These are phyloP conservation scores for Micropterix aruncella DNA, from an alignment of 2,888 invertebrate genomes.

Conservation along the genomic window DNA sequence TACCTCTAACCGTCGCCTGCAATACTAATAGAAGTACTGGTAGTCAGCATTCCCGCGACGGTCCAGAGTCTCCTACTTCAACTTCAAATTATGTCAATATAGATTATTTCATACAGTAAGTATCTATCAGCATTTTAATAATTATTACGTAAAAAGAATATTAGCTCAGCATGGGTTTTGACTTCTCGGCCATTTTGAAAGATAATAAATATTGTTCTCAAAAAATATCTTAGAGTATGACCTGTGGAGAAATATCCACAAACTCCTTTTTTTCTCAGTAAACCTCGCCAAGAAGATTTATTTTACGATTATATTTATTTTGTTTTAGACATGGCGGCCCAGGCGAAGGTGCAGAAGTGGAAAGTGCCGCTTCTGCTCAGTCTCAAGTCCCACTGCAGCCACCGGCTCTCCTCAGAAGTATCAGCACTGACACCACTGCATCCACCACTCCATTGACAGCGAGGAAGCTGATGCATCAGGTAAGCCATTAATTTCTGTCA, in stretches of 20 bases:
- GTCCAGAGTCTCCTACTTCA: constrained; percentile 65
- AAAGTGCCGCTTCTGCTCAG: constrained; percentile 37
- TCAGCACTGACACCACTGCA: constrained; percentile 45
- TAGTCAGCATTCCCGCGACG: constrained; percentile 23
- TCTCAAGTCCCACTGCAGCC: constrained; percentile 26
- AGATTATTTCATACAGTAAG: constrained; percentile 79
- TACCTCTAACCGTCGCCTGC: constrained; percentile 28
- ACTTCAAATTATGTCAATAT: constrained; percentile 86
- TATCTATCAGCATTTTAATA: constrained; percentile 14
- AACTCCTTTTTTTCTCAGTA: too few relatives aligned
- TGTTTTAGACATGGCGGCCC: constrained; percentile 9
- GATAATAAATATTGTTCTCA: neutral
- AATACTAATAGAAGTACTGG: constrained; percentile 16
- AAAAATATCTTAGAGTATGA: neutral
- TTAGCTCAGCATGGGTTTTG: constrained; percentile 3
- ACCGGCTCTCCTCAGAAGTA: constrained; percentile 41
- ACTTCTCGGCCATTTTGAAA: neutral
- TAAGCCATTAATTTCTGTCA: constrained; percentile 16
- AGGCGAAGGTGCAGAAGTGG: constrained; percentile 27
- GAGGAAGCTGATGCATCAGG: constrained; percentile 32
- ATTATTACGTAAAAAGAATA: too few relatives aligned
- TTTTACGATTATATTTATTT: too few relatives aligned
- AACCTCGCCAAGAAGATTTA: too few relatives aligned
- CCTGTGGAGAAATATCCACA: too few relatives aligned
- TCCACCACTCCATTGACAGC: constrained; percentile 29